Evolutionary conservation across 2,113 vertebrate genomes (phyloP).

Genomic region (Shinisaurus crocodilurus): DNA sequence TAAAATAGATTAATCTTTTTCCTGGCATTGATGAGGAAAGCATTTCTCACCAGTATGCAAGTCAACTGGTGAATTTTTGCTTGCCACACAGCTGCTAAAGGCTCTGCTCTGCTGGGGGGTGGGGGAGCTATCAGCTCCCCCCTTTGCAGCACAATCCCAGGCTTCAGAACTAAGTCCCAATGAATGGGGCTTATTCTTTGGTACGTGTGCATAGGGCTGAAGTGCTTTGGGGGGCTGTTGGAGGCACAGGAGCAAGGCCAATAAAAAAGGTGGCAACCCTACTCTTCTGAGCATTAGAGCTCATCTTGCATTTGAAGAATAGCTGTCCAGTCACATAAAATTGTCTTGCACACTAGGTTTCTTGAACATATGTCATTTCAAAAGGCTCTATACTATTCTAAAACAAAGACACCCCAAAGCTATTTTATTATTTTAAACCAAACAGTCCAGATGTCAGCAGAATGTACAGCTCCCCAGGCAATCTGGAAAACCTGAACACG

Average conservation of each 20-base stretch:
- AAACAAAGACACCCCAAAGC: conserved; percentile 14
- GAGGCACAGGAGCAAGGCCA: fast-evolving
- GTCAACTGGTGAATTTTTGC: background rate
- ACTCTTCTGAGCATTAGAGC: fast-evolving
- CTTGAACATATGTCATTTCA: background rate
- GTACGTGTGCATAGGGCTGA: background rate
- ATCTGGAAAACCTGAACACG: conserved; percentile 42
- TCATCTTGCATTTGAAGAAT: background rate
- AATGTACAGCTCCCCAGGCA: conserved; percentile 42
- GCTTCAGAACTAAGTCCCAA: background rate
- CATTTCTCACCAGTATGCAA: too few species aligned
- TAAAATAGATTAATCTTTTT: background rate
- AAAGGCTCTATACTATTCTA: conserved; percentile 42
- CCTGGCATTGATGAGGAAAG: background rate
- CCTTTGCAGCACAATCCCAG: background rate
- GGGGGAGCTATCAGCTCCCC: background rate
- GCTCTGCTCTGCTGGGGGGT: background rate
- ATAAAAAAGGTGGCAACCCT: fast-evolving
- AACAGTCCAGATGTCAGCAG: conserved; percentile 36
- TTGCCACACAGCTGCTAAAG: background rate
- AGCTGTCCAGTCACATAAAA: background rate
- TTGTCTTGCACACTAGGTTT: conserved; percentile 31
- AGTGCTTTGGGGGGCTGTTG: background rate
- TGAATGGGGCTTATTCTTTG: background rate
- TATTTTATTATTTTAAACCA: conserved; percentile 27